Percentiles rank a stretch among this genome's conserved stretches.
phyloP scores from a whole-genome alignment of 2,797 vertebrate species.

The Otus scops region DNA sequence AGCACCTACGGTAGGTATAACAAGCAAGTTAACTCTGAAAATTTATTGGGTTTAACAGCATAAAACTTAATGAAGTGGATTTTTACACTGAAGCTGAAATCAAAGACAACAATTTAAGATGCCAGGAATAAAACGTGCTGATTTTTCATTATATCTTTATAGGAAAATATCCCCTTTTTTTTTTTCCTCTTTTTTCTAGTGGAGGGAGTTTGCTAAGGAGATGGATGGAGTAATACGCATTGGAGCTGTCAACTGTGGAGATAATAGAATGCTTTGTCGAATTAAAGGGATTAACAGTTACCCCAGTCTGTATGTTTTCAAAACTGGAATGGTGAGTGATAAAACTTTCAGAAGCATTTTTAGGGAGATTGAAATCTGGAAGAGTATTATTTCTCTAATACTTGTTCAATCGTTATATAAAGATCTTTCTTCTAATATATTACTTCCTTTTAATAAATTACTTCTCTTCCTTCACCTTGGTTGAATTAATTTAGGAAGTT shows the following conservation, averaged over 20 bases:
- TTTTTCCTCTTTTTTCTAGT: constrained; percentile 70
- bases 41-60: background rate
- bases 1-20: constrained; percentile 87
- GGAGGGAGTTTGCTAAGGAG: constrained; percentile 96
- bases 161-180: background rate
- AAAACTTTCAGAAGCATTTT: background rate
- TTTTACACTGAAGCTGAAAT: background rate
- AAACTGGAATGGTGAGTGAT: constrained; percentile 85
- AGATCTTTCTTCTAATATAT: background rate
- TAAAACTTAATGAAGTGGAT: background rate
- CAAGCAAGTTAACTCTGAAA: background rate
- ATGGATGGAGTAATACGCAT: constrained; percentile 94
- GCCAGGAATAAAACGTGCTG: background rate
- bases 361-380: background rate
- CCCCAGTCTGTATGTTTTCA: constrained; percentile 91
- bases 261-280: constrained; percentile 91
- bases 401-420: background rate
- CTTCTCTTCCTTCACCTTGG: background rate
- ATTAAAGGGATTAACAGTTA: constrained; percentile 93
- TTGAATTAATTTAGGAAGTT: background rate
- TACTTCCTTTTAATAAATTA: background rate
- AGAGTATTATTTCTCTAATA: background rate
- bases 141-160: background rate
- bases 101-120: background rate
- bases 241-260: constrained; percentile 95